These are phyloP conservation scores for Eugnorisma glareosa DNA, from an alignment of 2,888 invertebrate genomes.

Conservation along the genomic window DNA sequence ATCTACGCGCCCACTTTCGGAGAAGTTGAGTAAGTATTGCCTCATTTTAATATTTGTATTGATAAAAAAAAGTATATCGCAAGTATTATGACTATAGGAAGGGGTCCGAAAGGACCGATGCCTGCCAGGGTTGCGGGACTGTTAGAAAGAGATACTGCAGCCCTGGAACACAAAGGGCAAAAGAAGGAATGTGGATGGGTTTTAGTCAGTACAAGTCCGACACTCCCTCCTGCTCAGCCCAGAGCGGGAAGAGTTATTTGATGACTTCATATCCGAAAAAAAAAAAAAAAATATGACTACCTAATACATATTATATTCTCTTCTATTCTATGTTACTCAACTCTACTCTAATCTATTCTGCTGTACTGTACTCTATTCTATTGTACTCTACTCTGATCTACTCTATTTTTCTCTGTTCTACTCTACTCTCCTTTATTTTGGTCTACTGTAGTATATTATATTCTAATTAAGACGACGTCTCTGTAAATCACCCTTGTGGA, in stretches of 20 bases:
- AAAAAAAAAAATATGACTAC: background rate
- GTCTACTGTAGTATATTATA: background rate
- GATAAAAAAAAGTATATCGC: background rate
- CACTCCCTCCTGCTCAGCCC: no score
- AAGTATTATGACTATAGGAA: background rate
- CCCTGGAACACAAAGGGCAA: no score
- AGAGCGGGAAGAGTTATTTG: no score
- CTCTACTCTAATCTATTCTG: background rate
- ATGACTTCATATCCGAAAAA: no score
- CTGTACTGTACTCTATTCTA: background rate
- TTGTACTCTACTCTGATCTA: no score
- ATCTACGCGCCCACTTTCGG: conserved; percentile 79
- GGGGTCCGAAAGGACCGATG: no score
- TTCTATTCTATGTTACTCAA: background rate
- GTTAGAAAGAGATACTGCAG: no score
- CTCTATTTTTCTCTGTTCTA: background rate
- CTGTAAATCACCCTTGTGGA: background rate
- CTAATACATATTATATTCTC: background rate
- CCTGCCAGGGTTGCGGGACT: no score
- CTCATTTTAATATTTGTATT: background rate
- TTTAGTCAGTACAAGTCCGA: no score
- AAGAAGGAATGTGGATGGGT: no score
- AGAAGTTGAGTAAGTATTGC: conserved; percentile 77
- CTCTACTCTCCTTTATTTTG: background rate
- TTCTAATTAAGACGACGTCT: background rate